Percentiles rank a stretch among this genome's conserved stretches.
Conservation (phyloP, 2,888 invertebrate species). For the Sialis lutaria region DNA sequence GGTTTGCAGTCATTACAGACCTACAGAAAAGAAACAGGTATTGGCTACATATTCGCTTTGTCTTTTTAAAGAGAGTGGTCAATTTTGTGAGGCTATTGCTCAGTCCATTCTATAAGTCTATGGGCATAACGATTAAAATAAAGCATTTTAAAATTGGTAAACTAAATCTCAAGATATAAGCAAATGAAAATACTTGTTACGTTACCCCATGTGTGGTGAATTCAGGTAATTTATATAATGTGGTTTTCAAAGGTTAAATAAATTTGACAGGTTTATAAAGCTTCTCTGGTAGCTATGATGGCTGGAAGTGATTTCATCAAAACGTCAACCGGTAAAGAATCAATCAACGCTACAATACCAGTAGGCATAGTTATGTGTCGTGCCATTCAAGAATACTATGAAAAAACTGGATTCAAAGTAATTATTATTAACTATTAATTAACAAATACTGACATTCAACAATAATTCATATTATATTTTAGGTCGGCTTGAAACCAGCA, state of each 20-base stretch:
- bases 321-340: constrained; percentile 94
- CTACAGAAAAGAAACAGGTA: too few relatives aligned
- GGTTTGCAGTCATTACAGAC: too few relatives aligned
- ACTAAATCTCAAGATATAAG: not conserved
- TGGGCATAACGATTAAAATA: too few relatives aligned
- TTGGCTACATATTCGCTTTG: too few relatives aligned
- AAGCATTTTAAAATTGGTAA: not conserved
- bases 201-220: not conserved
- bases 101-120: too few relatives aligned
- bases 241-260: too few relatives aligned
- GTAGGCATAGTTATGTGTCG: constrained; percentile 86
- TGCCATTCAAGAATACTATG: constrained; percentile 69
- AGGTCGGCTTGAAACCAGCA: constrained; percentile 96
- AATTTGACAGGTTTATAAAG: constrained; percentile 53
- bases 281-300: constrained; percentile 80
- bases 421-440: not conserved
- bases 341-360: constrained; percentile 82
- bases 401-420: constrained; percentile 52
- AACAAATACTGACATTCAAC: not conserved
- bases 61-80: too few relatives aligned
- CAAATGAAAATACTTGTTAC: too few relatives aligned
- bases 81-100: too few relatives aligned
- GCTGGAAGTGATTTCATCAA: constrained; percentile 97
- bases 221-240: not conserved
- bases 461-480: constrained; percentile 12